Evolutionary conservation across 1,140 invertebrate genomes (phyloP).

Genomic region (Pseudobourletiella spinata): DNA sequence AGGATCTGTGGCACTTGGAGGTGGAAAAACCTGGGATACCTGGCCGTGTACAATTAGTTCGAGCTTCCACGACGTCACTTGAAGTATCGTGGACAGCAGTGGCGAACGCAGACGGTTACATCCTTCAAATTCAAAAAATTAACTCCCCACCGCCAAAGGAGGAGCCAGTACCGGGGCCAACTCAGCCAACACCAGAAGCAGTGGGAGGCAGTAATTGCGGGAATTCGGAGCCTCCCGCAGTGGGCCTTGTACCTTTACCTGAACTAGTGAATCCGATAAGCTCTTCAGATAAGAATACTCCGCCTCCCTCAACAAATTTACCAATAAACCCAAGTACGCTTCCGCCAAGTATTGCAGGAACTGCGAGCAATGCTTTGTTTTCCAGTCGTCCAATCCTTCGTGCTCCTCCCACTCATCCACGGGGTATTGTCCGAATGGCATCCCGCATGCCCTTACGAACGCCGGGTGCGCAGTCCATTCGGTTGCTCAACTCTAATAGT

Average conservation of each 20-base stretch:
- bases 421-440: too few species aligned
- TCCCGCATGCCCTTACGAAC: too few species aligned
- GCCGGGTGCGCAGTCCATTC: too few species aligned
- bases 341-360: conserved; percentile 8
- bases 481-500: too few species aligned
- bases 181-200: conserved; percentile 5
- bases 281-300: too few species aligned
- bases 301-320: conserved; percentile 40
- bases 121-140: conserved; percentile 88
- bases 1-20: conserved; percentile 98
- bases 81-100: conserved; percentile 90
- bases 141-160: conserved; percentile 44
- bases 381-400: neutral
- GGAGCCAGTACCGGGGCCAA: conserved; percentile 46
- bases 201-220: too few species aligned
- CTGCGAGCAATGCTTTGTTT: conserved; percentile 13
- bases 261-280: too few species aligned
- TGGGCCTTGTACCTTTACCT: too few species aligned
- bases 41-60: conserved; percentile 79
- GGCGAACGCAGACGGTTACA: conserved; percentile 81
- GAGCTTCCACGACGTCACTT: conserved; percentile 81
- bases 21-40: conserved; percentile 84
- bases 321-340: conserved; percentile 15
- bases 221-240: too few species aligned
- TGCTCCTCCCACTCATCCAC: too few species aligned